Evolutionary conservation across 2,113 vertebrate species (phyloP), one percentile per base, ranked within the genome.

Genomic region (Speoplatyrhinus poulsoni): DNA sequence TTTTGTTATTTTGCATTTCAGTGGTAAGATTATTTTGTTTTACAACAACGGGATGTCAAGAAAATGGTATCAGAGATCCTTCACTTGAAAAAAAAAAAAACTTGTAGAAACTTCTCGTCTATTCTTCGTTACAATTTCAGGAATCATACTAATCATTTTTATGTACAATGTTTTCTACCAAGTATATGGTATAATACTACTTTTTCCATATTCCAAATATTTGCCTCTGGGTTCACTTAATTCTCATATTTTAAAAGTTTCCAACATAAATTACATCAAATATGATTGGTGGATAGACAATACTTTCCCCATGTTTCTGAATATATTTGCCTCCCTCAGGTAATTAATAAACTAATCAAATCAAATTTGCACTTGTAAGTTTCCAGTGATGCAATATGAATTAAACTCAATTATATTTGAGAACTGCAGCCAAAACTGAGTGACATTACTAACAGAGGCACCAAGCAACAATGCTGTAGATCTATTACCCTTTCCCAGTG

Each of bases 321-420:
- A 70, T 75, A 41, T 78, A 70, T 79, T 65, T 72, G 62, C 62
- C 26, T 6, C 55, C 62, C 26, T 6, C 55, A 80, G 68, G 69
- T 65, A 76, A 74, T 79, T 74, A 82, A 73, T 3, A 17, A 53
- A 72, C 73, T 56, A 53, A 76, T 77, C 76, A 75, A 82, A 80
- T 57, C 46, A 32, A n/a, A 62, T 61, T 57, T 17, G 50, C 60
- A 57, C 41, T 9, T 41, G 12, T 74, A 72, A 46, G 76, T 74
- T 70, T 60, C 74, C 65, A 69, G 53, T 73, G 72, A 88, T 1
- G 46, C 64, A 70, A 78, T 49, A 65, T 63, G 79, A 82, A 72
- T 89, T 65, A 77, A 77, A 72, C 50, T 75, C 36, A 79, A 72
- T 82, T 87, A 78, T 70, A 76, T 19, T 33, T 65, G 9, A 63